Conservation (phyloP, 2,797 vertebrate species). For the Fistularia commersonii region DNA sequence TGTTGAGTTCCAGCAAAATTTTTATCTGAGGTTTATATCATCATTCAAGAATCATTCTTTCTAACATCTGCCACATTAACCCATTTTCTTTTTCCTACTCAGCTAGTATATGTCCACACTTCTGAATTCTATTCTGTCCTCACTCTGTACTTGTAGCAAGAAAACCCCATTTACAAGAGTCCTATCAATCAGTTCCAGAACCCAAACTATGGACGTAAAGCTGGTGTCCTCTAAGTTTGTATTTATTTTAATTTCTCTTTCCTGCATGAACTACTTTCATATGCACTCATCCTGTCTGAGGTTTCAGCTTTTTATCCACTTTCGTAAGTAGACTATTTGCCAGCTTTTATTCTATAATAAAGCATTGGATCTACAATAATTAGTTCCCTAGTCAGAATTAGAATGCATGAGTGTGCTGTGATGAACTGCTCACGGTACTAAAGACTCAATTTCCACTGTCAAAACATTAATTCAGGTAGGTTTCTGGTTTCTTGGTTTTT, state of each 20-base stretch:
- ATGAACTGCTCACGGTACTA: neutral
- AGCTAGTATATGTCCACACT: constrained; percentile 19
- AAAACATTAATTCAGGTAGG: constrained; percentile 15
- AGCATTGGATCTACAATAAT: neutral
- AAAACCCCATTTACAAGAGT: constrained; percentile 99
- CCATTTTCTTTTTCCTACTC: constrained; percentile 46
- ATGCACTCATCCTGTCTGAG: constrained; percentile 5
- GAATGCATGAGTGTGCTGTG: constrained; percentile 58
- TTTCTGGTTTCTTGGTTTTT: constrained; percentile 1
- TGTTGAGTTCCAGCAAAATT: no score
- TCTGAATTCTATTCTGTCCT: constrained; percentile 41
- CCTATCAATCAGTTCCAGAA: constrained; percentile 99
- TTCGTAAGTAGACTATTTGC: neutral
- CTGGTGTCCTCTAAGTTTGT: constrained; percentile 93
- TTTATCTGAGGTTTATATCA: no score
- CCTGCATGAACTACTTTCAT: constrained; percentile 79
- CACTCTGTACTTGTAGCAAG: constrained; percentile 83
- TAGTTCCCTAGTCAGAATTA: neutral
- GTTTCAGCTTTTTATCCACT: constrained; percentile 9
- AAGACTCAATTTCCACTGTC: constrained; percentile 1
- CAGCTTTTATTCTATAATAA: neutral
- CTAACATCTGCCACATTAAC: constrained; percentile 26
- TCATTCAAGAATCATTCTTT: no score
- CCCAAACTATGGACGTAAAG: constrained; percentile 97
- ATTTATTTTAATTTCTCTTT: constrained; percentile 73